Percentiles rank a stretch among this genome's conserved stretches.
Conservation (phyloP, 2,888 invertebrate genomes). For the Pammene fasciana region DNA sequence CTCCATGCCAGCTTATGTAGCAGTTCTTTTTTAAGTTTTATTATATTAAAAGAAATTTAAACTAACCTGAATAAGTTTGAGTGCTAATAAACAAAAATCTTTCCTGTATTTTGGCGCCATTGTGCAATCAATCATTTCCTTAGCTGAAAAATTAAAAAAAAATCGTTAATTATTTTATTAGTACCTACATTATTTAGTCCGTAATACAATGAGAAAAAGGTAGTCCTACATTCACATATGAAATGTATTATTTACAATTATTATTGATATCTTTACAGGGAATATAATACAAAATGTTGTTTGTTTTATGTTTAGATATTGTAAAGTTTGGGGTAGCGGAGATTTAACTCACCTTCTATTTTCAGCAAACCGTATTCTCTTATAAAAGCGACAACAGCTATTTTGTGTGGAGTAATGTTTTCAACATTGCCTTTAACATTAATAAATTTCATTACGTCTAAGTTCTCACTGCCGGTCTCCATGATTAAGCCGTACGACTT, state of each 20-base stretch:
- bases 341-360: constrained; percentile 65
- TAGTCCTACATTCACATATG: no score
- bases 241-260: no score
- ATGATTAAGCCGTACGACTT: constrained; percentile 48
- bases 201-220: no score
- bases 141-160: constrained; percentile 71
- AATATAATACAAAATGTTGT: no score
- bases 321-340: background rate
- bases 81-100: constrained; percentile 90
- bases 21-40: no score
- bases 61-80: constrained; percentile 89
- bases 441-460: constrained; percentile 70
- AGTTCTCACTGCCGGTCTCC: constrained; percentile 67
- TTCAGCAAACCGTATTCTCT: constrained; percentile 88
- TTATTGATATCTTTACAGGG: no score
- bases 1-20: no score
- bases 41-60: no score
- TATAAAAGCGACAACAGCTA: constrained; percentile 89
- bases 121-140: constrained; percentile 76
- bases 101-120: constrained; percentile 86
- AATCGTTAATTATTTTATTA: no score
- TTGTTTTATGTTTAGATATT: no score
- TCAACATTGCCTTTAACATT: constrained; percentile 80
- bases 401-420: constrained; percentile 90
- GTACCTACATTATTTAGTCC: no score